A percentile compares a stretch with the other conserved stretches of the same genome.
Conservation (phyloP, 2,797 vertebrate species). For the Propithecus perrieri region DNA sequence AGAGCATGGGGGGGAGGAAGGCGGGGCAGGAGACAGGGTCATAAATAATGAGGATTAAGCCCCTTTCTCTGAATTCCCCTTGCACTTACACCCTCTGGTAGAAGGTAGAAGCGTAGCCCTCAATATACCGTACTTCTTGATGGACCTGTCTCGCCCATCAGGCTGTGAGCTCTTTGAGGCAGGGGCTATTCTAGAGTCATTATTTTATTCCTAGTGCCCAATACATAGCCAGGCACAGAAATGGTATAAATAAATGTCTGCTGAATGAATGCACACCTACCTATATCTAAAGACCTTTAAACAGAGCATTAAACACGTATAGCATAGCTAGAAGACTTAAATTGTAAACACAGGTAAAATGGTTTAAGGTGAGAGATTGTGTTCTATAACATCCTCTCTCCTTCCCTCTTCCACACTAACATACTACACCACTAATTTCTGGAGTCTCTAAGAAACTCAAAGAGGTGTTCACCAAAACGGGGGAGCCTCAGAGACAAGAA, state of each 20-base stretch:
- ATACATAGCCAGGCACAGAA: neutral
- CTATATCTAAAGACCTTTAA: neutral
- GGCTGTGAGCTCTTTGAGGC: neutral
- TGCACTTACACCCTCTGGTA: neutral
- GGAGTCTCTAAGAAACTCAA: neutral
- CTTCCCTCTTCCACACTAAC: neutral
- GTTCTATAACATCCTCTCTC: neutral
- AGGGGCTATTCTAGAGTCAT: neutral
- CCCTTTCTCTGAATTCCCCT: neutral
- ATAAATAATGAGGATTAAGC: neutral
- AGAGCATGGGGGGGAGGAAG: neutral
- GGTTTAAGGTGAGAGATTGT: neutral
- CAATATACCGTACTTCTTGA: neutral
- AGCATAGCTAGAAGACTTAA: neutral
- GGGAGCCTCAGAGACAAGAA: neutral
- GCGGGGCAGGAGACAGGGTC: neutral
- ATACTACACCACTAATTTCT: neutral
- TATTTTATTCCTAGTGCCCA: neutral
- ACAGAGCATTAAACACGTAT: neutral
- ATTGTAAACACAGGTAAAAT: neutral
- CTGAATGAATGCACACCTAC: neutral
- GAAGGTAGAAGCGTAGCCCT: neutral
- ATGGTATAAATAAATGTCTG: neutral
- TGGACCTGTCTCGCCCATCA: neutral
- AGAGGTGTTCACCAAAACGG: neutral